A percentile compares a stretch with the other conserved stretches of the same genome.
Conservation (phyloP, 2,888 invertebrate genomes). For the Euproctis similis region DNA sequence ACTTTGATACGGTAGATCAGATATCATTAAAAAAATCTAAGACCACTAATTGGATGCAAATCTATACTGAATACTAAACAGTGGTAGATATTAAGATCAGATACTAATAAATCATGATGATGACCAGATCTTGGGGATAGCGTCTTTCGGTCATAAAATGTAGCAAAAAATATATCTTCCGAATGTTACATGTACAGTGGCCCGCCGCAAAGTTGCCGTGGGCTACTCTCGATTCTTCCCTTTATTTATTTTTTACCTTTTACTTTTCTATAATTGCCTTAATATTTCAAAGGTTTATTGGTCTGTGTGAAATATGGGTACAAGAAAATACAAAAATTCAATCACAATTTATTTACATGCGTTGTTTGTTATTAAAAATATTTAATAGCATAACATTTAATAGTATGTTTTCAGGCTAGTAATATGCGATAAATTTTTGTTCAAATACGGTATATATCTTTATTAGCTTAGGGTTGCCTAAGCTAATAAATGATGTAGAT, state of each 20-base stretch:
- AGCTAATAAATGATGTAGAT: no score
- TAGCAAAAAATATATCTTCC: constrained; percentile 37
- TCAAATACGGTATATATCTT: no score
- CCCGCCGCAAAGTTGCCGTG: constrained; percentile 49
- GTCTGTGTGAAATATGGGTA: constrained; percentile 45
- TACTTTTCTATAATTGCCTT: constrained; percentile 53
- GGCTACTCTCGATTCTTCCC: constrained; percentile 54
- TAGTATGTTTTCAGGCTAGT: no score
- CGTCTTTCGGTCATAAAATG: constrained; percentile 41
- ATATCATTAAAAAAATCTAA: constrained; percentile 43
- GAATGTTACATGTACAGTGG: constrained; percentile 64
- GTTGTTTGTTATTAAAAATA: no score
- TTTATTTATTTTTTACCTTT: constrained; percentile 48
- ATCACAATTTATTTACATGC: no score
- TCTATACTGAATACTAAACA: constrained; percentile 62
- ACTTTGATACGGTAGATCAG: constrained; percentile 45
- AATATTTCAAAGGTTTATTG: constrained; percentile 55
- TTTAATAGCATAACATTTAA: no score
- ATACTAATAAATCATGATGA: constrained; percentile 55
- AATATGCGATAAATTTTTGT: no score
- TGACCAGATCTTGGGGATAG: constrained; percentile 51
- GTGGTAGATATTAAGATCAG: constrained; percentile 43
- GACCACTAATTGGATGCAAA: constrained; percentile 63
- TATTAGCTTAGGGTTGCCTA: no score
- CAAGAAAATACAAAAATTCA: constrained; percentile 9